Conservation (phyloP, 1,140 invertebrate genomes). For the Drosophila quadrilineata region DNA sequence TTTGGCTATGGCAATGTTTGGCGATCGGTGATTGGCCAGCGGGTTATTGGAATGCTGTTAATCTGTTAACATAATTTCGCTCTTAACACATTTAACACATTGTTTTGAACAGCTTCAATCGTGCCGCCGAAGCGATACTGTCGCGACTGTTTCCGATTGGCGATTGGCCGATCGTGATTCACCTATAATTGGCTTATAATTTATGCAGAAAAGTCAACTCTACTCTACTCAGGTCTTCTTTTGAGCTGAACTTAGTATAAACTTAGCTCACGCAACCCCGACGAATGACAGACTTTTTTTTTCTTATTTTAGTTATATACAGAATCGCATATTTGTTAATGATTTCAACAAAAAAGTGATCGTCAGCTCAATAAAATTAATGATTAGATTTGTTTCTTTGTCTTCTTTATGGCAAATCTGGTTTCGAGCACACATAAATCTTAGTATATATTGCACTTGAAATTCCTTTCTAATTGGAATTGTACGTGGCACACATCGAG, state of each 20-base stretch:
- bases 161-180: constrained; percentile 64
- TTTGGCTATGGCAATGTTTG: constrained; percentile 25
- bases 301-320: constrained; percentile 54
- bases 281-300: constrained; percentile 48
- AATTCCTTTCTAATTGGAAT: constrained; percentile 77
- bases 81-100: constrained; percentile 80
- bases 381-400: constrained; percentile 60
- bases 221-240: too few species aligned
- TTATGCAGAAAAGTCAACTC: constrained; percentile 57
- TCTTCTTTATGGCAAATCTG: constrained; percentile 63
- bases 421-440: constrained; percentile 66
- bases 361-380: constrained; percentile 78
- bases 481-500: constrained; percentile 59
- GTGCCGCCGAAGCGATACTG: constrained; percentile 47
- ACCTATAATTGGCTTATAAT: constrained; percentile 78
- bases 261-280: constrained; percentile 41
- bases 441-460: constrained; percentile 64
- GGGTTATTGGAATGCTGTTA: constrained; percentile 69
- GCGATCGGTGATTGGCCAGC: constrained; percentile 47
- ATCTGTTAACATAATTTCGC: constrained; percentile 80
- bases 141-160: constrained; percentile 38
- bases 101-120: constrained; percentile 70
- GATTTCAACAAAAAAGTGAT: constrained; percentile 77
- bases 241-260: too few species aligned
- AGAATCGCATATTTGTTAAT: constrained; percentile 76